phyloP scores from a whole-genome alignment of 2,888 invertebrate genomes.

The Patella caerulea region DNA sequence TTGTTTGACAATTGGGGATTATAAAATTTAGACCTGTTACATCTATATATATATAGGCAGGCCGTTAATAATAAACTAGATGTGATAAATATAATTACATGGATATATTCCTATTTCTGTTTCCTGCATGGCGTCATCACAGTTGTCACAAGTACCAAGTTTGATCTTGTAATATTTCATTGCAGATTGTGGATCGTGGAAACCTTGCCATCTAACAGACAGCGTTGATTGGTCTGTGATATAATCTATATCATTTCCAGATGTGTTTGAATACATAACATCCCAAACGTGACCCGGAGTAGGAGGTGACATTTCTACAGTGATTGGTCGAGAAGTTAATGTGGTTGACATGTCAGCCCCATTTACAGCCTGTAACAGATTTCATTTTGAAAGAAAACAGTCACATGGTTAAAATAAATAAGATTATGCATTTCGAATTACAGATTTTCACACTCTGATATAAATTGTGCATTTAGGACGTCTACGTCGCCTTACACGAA shows the following conservation, averaged over 20 bases:
- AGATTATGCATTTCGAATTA: too few species aligned
- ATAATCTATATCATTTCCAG: constrained; percentile 34
- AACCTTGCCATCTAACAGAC: constrained; percentile 40
- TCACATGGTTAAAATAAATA: too few species aligned
- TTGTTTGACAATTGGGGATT: too few species aligned
- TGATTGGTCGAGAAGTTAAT: constrained; percentile 18
- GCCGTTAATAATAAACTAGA: too few species aligned
- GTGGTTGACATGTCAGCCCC: constrained; percentile 17
- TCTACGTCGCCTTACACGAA: too few species aligned
- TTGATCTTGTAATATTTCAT: constrained; percentile 39
- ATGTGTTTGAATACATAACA: neutral
- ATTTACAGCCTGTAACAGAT: constrained; percentile 15
- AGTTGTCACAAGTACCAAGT: constrained; percentile 40
- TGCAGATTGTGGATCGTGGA: constrained; percentile 37
- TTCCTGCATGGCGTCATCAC: constrained; percentile 32
- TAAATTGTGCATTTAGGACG: too few species aligned
- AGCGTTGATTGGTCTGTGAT: constrained; percentile 30
- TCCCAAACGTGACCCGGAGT: constrained; percentile 19
- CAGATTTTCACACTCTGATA: too few species aligned
- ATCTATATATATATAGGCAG: too few species aligned
- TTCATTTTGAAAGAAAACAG: too few species aligned
- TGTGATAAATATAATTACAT: constrained; percentile 16
- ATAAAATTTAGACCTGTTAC: too few species aligned
- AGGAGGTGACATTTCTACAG: constrained; percentile 20
- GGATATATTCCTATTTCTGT: constrained; percentile 27